Base-by-base conservation (phyloP, 1,140 invertebrate species). In the Eufriesea mexicana region DNA sequence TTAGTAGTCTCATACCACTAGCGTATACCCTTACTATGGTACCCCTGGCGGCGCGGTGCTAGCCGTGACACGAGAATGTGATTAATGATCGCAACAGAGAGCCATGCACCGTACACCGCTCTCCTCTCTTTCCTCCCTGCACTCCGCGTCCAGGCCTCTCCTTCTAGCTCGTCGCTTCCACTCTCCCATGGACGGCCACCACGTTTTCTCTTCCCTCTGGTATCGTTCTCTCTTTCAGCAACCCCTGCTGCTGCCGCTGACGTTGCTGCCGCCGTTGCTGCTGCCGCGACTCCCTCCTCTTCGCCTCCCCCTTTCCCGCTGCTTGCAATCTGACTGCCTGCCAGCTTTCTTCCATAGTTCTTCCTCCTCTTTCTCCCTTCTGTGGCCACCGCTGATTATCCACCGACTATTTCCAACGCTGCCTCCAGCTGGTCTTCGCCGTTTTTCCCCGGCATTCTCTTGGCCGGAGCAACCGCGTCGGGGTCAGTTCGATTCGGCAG, bases 1-100 rank as follows among this genome's bases (percentile, higher is more conserved):
- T 86, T 89, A 74, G 88, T 86, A 89, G 85, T 76, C 87, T 74
- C 88, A 81, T 84, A 89, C 84, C 81, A 92, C 81, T 89, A 82
- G 85, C 89, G 87, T 94, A 92, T 91, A 93, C 92, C 92, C 92
- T 92, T 91, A 91, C 91, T 93, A 92, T 94, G 93, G 93, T 94
- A 94, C 92, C 93, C 91, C 93, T 93, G 90, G 90, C 92, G 89
- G 91, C 91, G 90, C 89, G 89, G 88, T 92, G 91, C 92, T 92
- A 93, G 93, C 93, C 93, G 90, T 94, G 93, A 94, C 93, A 92
- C 91, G 92, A 89, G 90, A 91, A 92, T 89, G 90, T 94, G 93
- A 94, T 94, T 94, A 94, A 94, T 94, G 93, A 94, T 94, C 91
- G 85, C 86, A 85, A 86, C 88, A 79, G 84, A 92, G 93, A 93